A percentile compares a stretch with the other conserved stretches of the same genome.
phyloP scores from a whole-genome alignment of 2,888 invertebrate species.

The Cataglyphis rosenhaueri region DNA sequence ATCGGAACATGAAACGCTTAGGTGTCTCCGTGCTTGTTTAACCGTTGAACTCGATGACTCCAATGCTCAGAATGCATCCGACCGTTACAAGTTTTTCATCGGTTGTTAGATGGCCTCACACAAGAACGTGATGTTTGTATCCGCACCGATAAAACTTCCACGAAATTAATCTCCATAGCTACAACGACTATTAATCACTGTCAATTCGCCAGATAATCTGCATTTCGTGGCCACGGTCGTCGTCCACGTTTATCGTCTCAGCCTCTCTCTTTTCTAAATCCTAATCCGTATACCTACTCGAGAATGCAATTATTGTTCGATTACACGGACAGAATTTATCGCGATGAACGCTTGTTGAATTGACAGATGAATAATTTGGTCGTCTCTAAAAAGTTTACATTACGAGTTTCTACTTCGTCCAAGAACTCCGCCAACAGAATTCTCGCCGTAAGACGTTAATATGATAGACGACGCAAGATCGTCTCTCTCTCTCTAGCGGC shows the following conservation, averaged over 20 bases:
- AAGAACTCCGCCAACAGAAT: not conserved
- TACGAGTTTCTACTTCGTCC: not conserved
- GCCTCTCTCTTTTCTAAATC: not conserved
- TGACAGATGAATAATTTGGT: slow-evolving; percentile 2
- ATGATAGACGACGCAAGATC: slow-evolving; percentile 25
- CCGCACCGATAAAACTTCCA: not conserved
- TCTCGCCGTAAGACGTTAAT: not conserved
- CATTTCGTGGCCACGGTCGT: not conserved
- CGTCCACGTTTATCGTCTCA: not conserved
- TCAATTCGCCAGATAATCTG: slow-evolving; percentile 35
- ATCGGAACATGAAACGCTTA: slow-evolving; percentile 41
- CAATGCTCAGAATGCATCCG: slow-evolving; percentile 6
- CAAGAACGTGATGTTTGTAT: slow-evolving; percentile 36
- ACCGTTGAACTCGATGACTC: slow-evolving; percentile 40
- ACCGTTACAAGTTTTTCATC: slow-evolving; percentile 14
- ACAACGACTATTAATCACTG: slow-evolving; percentile 27
- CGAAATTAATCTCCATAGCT: slow-evolving; percentile 18
- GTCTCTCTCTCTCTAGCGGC: not conserved
- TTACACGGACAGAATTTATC: not conserved
- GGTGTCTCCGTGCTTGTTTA: slow-evolving; percentile 37
- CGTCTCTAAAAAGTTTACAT: not conserved
- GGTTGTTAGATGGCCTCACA: slow-evolving; percentile 1
- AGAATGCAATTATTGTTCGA: not conserved
- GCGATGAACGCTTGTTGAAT: not conserved
- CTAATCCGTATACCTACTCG: slow-evolving; percentile 18